Conservation (phyloP, 2,888 invertebrate genomes). For the Meganola albula region DNA sequence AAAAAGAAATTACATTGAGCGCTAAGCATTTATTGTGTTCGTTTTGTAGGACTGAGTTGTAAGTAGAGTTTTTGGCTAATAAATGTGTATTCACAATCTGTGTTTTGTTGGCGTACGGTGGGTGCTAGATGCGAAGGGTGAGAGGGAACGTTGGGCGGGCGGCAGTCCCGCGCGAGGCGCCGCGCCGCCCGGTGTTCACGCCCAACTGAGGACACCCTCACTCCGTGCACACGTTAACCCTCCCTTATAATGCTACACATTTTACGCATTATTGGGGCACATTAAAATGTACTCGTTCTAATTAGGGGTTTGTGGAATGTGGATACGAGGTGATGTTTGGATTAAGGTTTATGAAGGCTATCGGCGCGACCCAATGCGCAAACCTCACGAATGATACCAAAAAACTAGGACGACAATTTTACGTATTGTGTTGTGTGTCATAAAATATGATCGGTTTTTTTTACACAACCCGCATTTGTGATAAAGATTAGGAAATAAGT, state of each 20-base stretch:
- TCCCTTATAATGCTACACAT: slow-evolving; percentile 9
- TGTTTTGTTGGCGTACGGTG: slow-evolving; percentile 65
- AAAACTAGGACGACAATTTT: slow-evolving; percentile 47
- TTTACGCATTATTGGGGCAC: slow-evolving; percentile 18
- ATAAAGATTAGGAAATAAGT: too few relatives aligned
- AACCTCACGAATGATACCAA: slow-evolving; percentile 53
- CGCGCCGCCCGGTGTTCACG: slow-evolving; percentile 59
- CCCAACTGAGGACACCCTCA: slow-evolving; percentile 38
- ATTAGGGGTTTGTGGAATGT: slow-evolving; percentile 12
- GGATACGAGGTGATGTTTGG: slow-evolving; percentile 40
- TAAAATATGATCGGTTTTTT: too few relatives aligned
- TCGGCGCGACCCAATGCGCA: slow-evolving; percentile 73
- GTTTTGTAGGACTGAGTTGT: slow-evolving; percentile 57
- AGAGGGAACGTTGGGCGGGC: slow-evolving; percentile 47
- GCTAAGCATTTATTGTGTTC: slow-evolving; percentile 39
- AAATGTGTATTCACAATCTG: slow-evolving; percentile 67
- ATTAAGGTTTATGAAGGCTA: slow-evolving; percentile 43
- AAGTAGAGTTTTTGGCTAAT: slow-evolving; percentile 70
- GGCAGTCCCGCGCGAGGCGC: slow-evolving; percentile 74
- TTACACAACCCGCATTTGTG: too few relatives aligned
- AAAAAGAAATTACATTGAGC: slow-evolving; percentile 15
- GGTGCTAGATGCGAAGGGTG: slow-evolving; percentile 43
- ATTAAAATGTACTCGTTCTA: slow-evolving; percentile 1
- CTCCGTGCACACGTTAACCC: too few relatives aligned
- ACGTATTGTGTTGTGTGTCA: slow-evolving; percentile 14